phyloP scores from a whole-genome alignment of 2,797 vertebrate species.

The Aldrovandia affinis region DNA sequence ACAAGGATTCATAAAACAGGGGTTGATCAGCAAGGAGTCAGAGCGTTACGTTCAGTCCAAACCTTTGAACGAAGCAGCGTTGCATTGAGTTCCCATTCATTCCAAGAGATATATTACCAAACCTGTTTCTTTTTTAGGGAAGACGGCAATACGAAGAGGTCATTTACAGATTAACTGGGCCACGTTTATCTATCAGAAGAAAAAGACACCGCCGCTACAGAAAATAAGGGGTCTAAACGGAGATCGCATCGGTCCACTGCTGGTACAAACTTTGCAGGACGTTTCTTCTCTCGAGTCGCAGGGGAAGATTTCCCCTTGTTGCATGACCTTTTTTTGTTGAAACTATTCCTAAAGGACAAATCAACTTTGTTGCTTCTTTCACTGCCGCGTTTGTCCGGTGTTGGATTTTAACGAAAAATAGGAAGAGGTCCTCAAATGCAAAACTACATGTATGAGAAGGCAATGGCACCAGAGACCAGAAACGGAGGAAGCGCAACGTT shows the following conservation, averaged over 20 bases:
- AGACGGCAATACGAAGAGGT: constrained; percentile 13
- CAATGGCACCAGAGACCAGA: constrained; percentile 91
- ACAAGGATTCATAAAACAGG: constrained; percentile 84
- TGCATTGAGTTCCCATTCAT: constrained; percentile 60
- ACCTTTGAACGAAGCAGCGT: constrained; percentile 51
- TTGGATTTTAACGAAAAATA: constrained; percentile 52
- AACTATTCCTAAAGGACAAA: constrained; percentile 34
- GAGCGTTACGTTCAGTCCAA: constrained; percentile 60
- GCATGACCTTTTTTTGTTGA: constrained; percentile 55
- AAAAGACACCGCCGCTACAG: background rate
- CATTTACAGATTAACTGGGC: background rate
- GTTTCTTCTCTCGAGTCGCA: constrained; percentile 28
- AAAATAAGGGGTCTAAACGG: constrained; percentile 29
- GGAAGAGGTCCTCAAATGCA: constrained; percentile 78
- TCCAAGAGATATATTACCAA: constrained; percentile 20
- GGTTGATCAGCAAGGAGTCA: constrained; percentile 63
- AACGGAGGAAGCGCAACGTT: constrained; percentile 90
- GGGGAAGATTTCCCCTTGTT: constrained; percentile 46
- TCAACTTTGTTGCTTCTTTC: constrained; percentile 31
- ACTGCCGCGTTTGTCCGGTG: constrained; percentile 53
- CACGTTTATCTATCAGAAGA: constrained; percentile 9
- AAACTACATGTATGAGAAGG: constrained; percentile 97
- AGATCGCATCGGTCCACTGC: constrained; percentile 40
- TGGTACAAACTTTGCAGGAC: constrained; percentile 48
- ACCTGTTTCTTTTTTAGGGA: constrained; percentile 20